Evolutionary conservation across 92 coral and sea anemone species (phyloP).

Genomic region (Umimayanthus kanabou): DNA sequence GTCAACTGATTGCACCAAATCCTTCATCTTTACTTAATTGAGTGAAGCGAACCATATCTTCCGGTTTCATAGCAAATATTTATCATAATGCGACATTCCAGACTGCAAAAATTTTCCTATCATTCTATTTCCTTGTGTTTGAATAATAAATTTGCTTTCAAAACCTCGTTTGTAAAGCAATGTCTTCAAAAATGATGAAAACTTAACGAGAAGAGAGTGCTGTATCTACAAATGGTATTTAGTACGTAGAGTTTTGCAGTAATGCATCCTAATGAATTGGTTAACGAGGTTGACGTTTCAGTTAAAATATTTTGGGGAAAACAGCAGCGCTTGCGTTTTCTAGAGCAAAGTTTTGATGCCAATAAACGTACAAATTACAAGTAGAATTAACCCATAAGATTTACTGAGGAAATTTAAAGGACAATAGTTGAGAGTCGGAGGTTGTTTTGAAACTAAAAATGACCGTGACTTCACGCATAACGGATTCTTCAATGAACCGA

Average conservation of each 20-base stretch:
- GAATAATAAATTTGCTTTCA: neutral
- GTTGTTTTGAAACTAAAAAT: constrained; percentile 17
- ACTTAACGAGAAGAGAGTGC: neutral
- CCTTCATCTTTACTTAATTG: constrained; percentile 47
- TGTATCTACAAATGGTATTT: neutral
- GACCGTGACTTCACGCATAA: constrained; percentile 50
- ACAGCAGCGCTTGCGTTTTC: neutral
- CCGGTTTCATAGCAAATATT: constrained; percentile 26
- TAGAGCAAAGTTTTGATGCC: neutral
- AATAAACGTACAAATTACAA: neutral
- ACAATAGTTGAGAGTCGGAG: neutral
- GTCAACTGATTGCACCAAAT: constrained; percentile 38
- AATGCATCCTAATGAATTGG: constrained; percentile 10
- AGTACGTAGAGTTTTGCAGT: constrained; percentile 10
- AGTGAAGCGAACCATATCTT: constrained; percentile 45
- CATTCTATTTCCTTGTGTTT: neutral
- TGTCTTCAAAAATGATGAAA: neutral
- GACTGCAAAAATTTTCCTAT: neutral
- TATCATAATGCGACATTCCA: constrained; percentile 32
- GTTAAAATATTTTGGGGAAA: neutral
- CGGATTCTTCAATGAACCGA: constrained; percentile 45
- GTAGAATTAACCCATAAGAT: neutral
- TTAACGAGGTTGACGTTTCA: constrained; percentile 1
- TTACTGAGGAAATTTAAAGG: neutral
- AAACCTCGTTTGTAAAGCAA: neutral